phyloP scores from a whole-genome alignment of 2,113 vertebrate genomes.

The Neolamprologus devosi region DNA sequence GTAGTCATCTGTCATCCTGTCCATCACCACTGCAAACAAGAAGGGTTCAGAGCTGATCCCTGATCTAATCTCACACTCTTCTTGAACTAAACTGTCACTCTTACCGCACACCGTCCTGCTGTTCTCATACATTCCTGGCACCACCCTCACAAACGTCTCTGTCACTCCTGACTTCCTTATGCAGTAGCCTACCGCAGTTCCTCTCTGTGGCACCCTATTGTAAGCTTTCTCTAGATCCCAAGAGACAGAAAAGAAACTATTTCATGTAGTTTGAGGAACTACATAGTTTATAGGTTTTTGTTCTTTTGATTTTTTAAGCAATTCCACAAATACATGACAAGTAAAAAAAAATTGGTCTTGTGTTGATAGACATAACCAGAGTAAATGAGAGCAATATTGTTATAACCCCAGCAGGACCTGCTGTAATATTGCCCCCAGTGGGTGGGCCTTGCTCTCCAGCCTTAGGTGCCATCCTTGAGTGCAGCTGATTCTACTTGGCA shows the following conservation, averaged over 20 bases:
- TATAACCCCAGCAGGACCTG: not conserved
- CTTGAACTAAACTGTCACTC: not conserved
- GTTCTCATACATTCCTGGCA: not conserved
- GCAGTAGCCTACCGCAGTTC: not conserved
- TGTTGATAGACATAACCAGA: not conserved
- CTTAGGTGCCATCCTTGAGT: not conserved
- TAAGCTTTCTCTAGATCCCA: not conserved
- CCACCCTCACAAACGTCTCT: not conserved
- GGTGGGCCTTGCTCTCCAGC: not conserved
- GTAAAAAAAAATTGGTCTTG: not conserved
- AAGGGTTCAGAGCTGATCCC: not conserved
- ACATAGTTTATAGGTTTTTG: not conserved
- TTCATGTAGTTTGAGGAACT: not conserved
- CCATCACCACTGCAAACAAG: not conserved
- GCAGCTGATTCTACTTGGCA: fast-evolving
- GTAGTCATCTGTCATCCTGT: not conserved
- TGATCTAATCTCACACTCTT: not conserved
- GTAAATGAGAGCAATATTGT: not conserved
- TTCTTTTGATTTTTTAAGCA: not conserved
- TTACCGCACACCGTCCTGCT: not conserved
- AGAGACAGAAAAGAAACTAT: not conserved
- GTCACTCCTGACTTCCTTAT: not conserved
- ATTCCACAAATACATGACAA: not conserved
- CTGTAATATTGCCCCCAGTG: not conserved
- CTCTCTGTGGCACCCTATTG: not conserved